A percentile compares a stretch with the other conserved stretches of the same genome.
These are phyloP conservation scores for Latheticus oryzae DNA, from an alignment of 2,888 invertebrate species.

Conservation along the genomic window DNA sequence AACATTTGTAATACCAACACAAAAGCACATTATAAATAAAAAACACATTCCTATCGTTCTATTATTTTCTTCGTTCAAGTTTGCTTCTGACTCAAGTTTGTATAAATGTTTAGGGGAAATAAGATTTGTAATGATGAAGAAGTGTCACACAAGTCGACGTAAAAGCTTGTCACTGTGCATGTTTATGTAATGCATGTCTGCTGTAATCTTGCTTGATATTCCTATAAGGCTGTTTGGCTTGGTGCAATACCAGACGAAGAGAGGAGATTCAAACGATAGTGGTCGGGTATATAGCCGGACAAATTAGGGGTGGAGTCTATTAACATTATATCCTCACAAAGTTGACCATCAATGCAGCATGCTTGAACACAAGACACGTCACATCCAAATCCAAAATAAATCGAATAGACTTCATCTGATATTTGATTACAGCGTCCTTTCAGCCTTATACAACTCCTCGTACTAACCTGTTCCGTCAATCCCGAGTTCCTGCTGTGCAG, in stretches of 20 bases:
- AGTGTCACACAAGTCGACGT: slow-evolving; percentile 40
- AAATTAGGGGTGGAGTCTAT: slow-evolving; percentile 32
- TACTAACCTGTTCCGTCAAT: slow-evolving; percentile 55
- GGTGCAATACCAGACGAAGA: slow-evolving; percentile 24
- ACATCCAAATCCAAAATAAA: slow-evolving; percentile 14
- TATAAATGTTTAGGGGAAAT: slow-evolving; percentile 3
- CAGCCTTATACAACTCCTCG: slow-evolving; percentile 56
- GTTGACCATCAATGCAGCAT: slow-evolving; percentile 37
- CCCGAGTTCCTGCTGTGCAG: slow-evolving; percentile 55
- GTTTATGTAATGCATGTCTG: slow-evolving; percentile 29
- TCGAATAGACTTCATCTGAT: slow-evolving; percentile 45
- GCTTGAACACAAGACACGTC: slow-evolving; percentile 34
- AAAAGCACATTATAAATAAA: slow-evolving; percentile 19
- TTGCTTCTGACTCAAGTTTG: slow-evolving; percentile 4
- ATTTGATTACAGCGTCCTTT: slow-evolving; percentile 58
- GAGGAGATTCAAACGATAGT: slow-evolving; percentile 10
- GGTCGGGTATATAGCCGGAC: slow-evolving; percentile 21
- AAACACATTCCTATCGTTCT: slow-evolving; percentile 7
- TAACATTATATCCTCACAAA: slow-evolving; percentile 27
- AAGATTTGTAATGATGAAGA: slow-evolving; percentile 1
- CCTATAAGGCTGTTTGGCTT: slow-evolving; percentile 29
- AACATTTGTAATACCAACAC: slow-evolving; percentile 4
- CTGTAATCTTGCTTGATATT: slow-evolving; percentile 19
- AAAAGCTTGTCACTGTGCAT: slow-evolving; percentile 22
- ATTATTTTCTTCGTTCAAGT: slow-evolving; percentile 1